phyloP scores from a whole-genome alignment of 2,113 vertebrate genomes.

The Pogonocichla stellata region DNA sequence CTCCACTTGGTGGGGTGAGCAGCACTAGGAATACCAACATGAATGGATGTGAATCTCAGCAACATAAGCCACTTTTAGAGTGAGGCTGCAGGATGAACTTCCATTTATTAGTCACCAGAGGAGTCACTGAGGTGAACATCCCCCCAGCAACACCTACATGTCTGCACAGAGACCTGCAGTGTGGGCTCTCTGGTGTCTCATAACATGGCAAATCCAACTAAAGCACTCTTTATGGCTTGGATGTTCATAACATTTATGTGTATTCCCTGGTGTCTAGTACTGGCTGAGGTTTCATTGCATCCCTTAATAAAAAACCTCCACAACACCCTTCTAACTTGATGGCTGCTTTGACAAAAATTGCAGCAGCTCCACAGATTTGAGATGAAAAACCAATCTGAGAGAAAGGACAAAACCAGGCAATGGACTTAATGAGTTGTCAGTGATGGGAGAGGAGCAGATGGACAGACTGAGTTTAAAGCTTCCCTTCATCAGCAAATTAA shows the following conservation, averaged over 20 bases:
- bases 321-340: background rate
- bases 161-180: background rate
- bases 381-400: background rate
- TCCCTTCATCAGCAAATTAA: background rate
- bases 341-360: background rate
- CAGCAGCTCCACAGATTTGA: background rate
- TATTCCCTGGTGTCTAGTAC: background rate
- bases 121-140: background rate
- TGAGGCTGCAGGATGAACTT: background rate
- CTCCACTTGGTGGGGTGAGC: background rate
- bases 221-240: slow-evolving; percentile 2
- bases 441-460: background rate
- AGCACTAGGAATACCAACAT: background rate
- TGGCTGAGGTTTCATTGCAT: background rate
- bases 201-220: background rate
- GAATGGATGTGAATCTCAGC: background rate
- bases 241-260: background rate
- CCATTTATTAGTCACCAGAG: background rate
- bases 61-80: background rate
- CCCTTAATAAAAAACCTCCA: background rate
- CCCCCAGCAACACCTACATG: background rate
- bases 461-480: background rate
- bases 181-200: background rate
- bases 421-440: background rate
- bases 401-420: background rate